phyloP scores from a whole-genome alignment of 2,888 invertebrate species.

The Boloria selene region DNA sequence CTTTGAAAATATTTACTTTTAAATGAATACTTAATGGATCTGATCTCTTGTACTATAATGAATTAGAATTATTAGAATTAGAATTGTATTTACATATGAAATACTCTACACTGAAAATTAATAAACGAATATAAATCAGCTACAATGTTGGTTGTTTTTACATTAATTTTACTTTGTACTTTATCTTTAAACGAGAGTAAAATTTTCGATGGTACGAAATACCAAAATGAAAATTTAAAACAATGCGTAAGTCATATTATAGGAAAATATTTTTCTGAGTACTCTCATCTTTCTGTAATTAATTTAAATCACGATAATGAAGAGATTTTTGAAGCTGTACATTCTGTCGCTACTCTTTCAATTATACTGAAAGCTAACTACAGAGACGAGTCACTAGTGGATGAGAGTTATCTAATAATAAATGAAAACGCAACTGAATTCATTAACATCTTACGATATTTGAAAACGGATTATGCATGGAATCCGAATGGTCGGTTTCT shows the following conservation, averaged over 20 bases:
- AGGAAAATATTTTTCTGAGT: slow-evolving; percentile 23
- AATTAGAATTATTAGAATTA: not conserved
- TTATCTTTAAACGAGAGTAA: slow-evolving; percentile 7
- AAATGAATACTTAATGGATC: not conserved
- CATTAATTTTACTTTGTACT: not conserved
- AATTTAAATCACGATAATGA: slow-evolving; percentile 29
- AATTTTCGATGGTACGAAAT: not conserved
- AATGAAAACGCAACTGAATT: slow-evolving; percentile 42
- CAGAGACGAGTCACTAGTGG: not conserved
- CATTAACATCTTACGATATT: slow-evolving; percentile 39
- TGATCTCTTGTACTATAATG: slow-evolving; percentile 6
- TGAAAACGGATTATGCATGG: slow-evolving; percentile 49
- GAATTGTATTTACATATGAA: not conserved
- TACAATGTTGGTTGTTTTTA: slow-evolving; percentile 19
- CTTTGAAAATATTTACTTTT: no score
- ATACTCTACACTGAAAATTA: not conserved
- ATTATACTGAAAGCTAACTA: slow-evolving; percentile 20
- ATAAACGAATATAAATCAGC: not conserved
- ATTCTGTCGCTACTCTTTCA: slow-evolving; percentile 17
- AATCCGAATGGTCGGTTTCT: slow-evolving; percentile 52
- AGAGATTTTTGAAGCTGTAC: slow-evolving; percentile 34
- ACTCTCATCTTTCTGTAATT: slow-evolving; percentile 33
- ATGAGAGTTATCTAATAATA: slow-evolving; percentile 49
- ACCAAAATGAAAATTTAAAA: slow-evolving; percentile 5
- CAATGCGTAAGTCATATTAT: slow-evolving; percentile 30